These are phyloP conservation scores for Nemurella pictetii DNA, from an alignment of 2,888 invertebrate species.

Conservation along the genomic window DNA sequence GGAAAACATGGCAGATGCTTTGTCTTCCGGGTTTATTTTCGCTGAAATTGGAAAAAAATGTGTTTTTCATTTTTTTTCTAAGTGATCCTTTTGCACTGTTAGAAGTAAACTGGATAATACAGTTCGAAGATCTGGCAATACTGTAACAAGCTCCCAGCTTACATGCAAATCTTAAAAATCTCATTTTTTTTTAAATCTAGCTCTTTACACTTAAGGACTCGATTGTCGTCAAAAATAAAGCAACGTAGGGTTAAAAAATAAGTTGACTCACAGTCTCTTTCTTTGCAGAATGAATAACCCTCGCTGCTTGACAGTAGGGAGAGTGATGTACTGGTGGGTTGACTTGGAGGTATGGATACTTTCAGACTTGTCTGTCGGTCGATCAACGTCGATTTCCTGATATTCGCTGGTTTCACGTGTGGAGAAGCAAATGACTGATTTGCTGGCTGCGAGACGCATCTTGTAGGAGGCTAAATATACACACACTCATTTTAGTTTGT, in stretches of 20 bases:
- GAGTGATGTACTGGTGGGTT: background rate
- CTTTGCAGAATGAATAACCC: conserved; percentile 24
- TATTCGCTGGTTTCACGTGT: conserved; percentile 53
- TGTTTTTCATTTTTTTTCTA: too few species aligned
- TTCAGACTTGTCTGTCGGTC: background rate
- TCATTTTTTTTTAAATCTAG: background rate
- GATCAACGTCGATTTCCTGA: conserved; percentile 33
- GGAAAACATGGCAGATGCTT: conserved; percentile 32
- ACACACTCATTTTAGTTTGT: conserved; percentile 1
- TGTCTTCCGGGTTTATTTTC: background rate
- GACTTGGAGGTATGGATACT: background rate
- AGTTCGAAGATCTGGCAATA: background rate
- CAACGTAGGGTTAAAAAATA: background rate
- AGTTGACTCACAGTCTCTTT: conserved; percentile 24
- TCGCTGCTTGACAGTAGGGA: conserved; percentile 25
- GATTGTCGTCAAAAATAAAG: background rate
- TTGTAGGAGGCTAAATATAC: conserved; percentile 49
- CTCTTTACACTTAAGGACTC: too few species aligned
- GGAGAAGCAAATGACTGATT: conserved; percentile 52
- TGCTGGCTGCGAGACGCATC: conserved; percentile 49
- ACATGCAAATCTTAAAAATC: background rate
- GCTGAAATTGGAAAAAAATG: background rate
- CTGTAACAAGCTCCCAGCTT: background rate
- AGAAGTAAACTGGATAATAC: background rate
- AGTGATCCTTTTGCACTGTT: too few species aligned